Conservation (phyloP, 2,888 invertebrate species). For the Hedya salicella region DNA sequence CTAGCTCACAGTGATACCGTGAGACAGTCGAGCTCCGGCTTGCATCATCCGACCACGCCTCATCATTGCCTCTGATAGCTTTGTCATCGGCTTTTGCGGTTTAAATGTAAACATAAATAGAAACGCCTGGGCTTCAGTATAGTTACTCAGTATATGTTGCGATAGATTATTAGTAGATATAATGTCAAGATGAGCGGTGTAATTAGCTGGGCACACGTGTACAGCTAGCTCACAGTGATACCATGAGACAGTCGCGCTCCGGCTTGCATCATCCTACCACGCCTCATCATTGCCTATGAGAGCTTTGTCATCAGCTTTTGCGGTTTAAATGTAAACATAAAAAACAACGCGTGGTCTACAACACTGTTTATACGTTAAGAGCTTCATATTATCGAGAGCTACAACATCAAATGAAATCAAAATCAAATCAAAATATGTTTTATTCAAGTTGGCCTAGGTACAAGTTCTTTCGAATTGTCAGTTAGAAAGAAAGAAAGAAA, state of each 20-base stretch:
- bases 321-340: constrained; percentile 18
- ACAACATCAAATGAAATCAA: too few species aligned
- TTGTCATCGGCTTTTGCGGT: constrained; percentile 21
- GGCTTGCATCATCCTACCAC: constrained; percentile 46
- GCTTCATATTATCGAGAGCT: too few species aligned
- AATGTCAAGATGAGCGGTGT: constrained; percentile 44
- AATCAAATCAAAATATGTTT: too few species aligned
- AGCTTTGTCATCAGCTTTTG: constrained; percentile 16
- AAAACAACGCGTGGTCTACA: constrained; percentile 13
- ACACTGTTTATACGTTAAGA: too few species aligned
- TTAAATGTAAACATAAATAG: constrained; percentile 15
- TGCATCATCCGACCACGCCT: constrained; percentile 46
- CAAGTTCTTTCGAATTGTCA: too few species aligned
- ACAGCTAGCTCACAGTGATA: constrained; percentile 22
- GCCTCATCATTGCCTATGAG: constrained; percentile 29
- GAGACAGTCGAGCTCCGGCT: constrained; percentile 43
- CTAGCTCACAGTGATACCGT: constrained; percentile 29
- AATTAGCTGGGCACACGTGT: constrained; percentile 39
- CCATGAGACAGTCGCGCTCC: constrained; percentile 42
- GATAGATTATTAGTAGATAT: constrained; percentile 17
- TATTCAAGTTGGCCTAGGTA: too few species aligned
- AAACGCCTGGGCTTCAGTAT: constrained; percentile 14
- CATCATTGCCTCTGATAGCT: constrained; percentile 10
- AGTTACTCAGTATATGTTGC: neutral
- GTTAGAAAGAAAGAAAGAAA: too few species aligned